Conservation (phyloP, 2,888 invertebrate genomes). For the Caradrina kadenii region DNA sequence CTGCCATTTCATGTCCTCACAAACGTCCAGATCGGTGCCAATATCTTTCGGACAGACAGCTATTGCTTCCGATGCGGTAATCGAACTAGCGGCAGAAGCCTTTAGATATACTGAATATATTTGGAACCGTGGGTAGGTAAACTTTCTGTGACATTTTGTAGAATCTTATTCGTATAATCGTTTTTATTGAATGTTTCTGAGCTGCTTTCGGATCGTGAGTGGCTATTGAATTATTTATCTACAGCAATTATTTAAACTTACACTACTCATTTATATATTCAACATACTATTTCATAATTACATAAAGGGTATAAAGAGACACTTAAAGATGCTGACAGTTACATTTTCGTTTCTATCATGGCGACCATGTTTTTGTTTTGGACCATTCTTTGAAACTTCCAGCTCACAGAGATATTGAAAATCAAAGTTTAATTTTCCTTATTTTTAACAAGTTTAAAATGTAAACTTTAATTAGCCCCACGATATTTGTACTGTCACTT, state of each 20-base stretch:
- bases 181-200: slow-evolving; percentile 14
- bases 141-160: slow-evolving; percentile 19
- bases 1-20: slow-evolving; percentile 38
- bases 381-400: no score
- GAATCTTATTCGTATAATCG: slow-evolving; percentile 21
- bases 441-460: no score
- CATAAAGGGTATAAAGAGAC: no score
- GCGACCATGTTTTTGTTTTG: no score
- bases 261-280: neutral
- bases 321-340: no score
- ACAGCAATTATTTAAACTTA: neutral
- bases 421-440: no score
- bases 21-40: slow-evolving; percentile 27
- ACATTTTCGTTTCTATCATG: no score
- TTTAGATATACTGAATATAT: slow-evolving; percentile 32
- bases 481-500: no score
- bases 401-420: no score
- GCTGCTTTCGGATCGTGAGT: slow-evolving; percentile 51
- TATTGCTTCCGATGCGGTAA: slow-evolving; percentile 49
- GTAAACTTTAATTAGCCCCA: no score
- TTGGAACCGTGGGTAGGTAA: slow-evolving; percentile 37
- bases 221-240: slow-evolving; percentile 13
- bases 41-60: slow-evolving; percentile 42
- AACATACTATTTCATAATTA: no score
- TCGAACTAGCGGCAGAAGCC: slow-evolving; percentile 20